phyloP scores from a whole-genome alignment of 2,797 vertebrate species.

The Diplodus puntazzo region DNA sequence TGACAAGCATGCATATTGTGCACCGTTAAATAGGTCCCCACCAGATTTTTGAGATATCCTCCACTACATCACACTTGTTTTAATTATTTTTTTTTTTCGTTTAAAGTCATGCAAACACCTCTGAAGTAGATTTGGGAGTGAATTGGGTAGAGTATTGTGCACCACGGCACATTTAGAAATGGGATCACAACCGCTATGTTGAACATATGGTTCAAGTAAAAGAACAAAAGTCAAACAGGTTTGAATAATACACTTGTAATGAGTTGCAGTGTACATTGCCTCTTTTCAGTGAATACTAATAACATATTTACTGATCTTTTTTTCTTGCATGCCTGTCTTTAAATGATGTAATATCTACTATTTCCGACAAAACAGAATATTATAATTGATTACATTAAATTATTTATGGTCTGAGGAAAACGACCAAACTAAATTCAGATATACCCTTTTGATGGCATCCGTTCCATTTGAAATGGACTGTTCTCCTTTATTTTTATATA shows the following conservation, averaged over 20 bases:
- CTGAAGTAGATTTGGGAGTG: conserved; percentile 86
- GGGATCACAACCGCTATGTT: conserved; percentile 82
- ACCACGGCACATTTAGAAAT: conserved; percentile 80
- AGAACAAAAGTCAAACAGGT: conserved; percentile 85
- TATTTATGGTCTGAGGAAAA: conserved; percentile 88
- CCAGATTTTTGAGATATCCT: conserved; percentile 83
- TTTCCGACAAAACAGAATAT: conserved; percentile 84
- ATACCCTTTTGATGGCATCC: conserved; percentile 85
- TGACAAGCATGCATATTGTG: conserved; percentile 96
- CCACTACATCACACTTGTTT: conserved; percentile 81
- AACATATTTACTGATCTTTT: conserved; percentile 80
- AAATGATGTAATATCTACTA: conserved; percentile 87
- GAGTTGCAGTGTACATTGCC: conserved; percentile 84
- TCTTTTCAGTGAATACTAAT: conserved; percentile 84
- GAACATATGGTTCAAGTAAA: conserved; percentile 82
- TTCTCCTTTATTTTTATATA: conserved; percentile 87
- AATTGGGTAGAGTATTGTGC: conserved; percentile 88
- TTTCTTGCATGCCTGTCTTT: conserved; percentile 90
- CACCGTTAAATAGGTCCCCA: conserved; percentile 91
- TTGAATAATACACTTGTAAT: conserved; percentile 86
- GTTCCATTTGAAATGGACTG: conserved; percentile 84
- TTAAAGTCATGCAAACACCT: conserved; percentile 88
- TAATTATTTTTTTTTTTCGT: conserved; percentile 58
- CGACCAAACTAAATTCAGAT: conserved; percentile 84
- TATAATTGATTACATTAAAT: conserved; percentile 87